Evolutionary conservation across 2,113 vertebrate species (phyloP).

Genomic region (Gnathonemus longibarbis): DNA sequence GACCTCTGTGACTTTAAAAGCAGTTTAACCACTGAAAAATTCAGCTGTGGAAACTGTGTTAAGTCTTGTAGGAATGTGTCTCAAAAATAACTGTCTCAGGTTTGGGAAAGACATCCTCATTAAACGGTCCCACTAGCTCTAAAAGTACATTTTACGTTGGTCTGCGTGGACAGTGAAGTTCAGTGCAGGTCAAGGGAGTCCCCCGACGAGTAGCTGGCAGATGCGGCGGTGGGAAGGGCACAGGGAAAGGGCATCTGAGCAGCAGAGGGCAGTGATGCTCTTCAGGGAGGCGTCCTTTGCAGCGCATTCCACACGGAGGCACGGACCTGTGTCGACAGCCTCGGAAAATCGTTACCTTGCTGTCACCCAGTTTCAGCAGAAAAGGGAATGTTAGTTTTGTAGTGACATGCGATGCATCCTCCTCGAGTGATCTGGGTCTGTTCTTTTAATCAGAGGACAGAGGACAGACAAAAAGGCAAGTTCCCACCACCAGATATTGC

Average conservation of each 20-base stretch:
- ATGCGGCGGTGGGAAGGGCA: neutral
- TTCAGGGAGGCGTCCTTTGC: neutral
- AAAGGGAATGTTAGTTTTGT: neutral
- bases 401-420: neutral
- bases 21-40: neutral
- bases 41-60: neutral
- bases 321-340: neutral
- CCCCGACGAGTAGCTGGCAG: neutral
- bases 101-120: neutral
- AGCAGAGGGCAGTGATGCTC: neutral
- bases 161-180: neutral
- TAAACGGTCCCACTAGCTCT: neutral
- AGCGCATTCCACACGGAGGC: too few species aligned
- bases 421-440: neutral
- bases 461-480: neutral
- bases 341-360: neutral
- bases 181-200: neutral
- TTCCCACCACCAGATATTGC: neutral
- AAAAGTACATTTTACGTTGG: neutral
- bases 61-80: neutral
- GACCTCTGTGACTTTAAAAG: neutral
- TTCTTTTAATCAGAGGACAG: neutral
- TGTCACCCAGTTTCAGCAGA: neutral
- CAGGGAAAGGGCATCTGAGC: neutral
- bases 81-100: neutral